phyloP scores from a whole-genome alignment of 2,888 invertebrate species.

The Ectobius pallidus region DNA sequence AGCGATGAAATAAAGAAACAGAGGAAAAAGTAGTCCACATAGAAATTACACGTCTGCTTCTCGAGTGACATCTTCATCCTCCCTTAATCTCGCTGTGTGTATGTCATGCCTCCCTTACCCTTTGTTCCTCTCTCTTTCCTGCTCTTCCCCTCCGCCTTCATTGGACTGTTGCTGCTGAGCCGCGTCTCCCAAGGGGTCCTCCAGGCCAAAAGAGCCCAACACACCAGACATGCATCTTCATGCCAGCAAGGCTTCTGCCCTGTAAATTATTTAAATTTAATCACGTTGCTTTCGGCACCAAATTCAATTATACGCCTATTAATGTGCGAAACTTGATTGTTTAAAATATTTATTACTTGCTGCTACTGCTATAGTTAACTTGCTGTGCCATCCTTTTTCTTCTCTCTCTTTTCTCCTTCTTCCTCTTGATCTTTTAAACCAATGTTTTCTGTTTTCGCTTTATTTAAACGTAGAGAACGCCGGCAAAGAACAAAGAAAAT shows the following conservation, averaged over 20 bases:
- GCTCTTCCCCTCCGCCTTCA: slow-evolving; percentile 26
- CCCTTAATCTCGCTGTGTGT: slow-evolving; percentile 24
- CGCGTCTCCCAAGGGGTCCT: slow-evolving; percentile 33
- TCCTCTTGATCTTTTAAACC: neutral
- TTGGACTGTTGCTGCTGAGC: slow-evolving; percentile 14
- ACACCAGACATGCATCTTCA: slow-evolving; percentile 41
- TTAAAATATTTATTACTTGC: slow-evolving; percentile 49
- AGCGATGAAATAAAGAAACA: slow-evolving; percentile 25
- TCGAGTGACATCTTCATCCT: slow-evolving; percentile 30
- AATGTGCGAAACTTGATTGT: slow-evolving; percentile 49
- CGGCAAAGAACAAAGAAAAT: too few species aligned
- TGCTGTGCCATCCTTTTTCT: slow-evolving; percentile 38
- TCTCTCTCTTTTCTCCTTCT: slow-evolving; percentile 18
- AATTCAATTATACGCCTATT: slow-evolving; percentile 54
- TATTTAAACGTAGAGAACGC: too few species aligned
- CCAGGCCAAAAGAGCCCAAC: slow-evolving; percentile 25
- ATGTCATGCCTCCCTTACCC: slow-evolving; percentile 16
- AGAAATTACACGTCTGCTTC: slow-evolving; percentile 27
- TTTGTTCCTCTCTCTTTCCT: slow-evolving; percentile 10
- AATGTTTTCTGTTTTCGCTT: too few species aligned
- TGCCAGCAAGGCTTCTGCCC: slow-evolving; percentile 23
- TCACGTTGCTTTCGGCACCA: slow-evolving; percentile 53
- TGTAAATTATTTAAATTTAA: slow-evolving; percentile 57
- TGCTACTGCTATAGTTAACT: slow-evolving; percentile 41
- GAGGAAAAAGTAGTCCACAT: slow-evolving; percentile 4